These are phyloP conservation scores for Ennomos erosarius DNA, from an alignment of 2,888 invertebrate genomes.

Conservation along the genomic window DNA sequence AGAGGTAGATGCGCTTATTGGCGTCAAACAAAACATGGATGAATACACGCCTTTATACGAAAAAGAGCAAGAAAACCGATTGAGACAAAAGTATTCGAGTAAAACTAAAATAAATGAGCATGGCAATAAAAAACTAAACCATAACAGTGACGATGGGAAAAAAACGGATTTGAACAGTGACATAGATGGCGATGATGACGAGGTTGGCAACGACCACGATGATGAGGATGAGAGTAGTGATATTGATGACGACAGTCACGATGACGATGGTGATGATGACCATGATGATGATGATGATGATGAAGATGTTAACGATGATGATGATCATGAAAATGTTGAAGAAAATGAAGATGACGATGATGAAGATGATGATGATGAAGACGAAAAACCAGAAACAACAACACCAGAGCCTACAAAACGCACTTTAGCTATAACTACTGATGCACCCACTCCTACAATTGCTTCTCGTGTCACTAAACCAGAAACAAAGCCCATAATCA, in stretches of 20 bases:
- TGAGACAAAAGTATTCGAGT: constrained; percentile 36
- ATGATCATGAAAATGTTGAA: constrained; percentile 39
- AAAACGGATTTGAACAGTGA: constrained; percentile 42
- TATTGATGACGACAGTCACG: constrained; percentile 38
- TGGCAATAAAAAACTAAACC: constrained; percentile 27
- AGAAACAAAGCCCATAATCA: constrained; percentile 60
- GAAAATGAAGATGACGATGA: constrained; percentile 38
- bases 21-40: constrained; percentile 66
- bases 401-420: constrained; percentile 69
- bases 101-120: constrained; percentile 39
- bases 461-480: constrained; percentile 50
- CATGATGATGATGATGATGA: constrained; percentile 47
- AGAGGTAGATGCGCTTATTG: constrained; percentile 74
- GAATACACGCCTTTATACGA: constrained; percentile 74
- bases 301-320: constrained; percentile 42
- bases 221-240: constrained; percentile 40
- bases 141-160: constrained; percentile 27
- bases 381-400: constrained; percentile 43
- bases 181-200: constrained; percentile 41
- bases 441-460: constrained; percentile 59
- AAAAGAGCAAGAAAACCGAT: constrained; percentile 53
- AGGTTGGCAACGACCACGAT: constrained; percentile 42
- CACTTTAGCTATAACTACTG: constrained; percentile 65
- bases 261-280: constrained; percentile 43
- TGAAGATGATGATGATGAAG: constrained; percentile 45